These are phyloP conservation scores for Polydrusus cervinus DNA, from an alignment of 2,888 invertebrate genomes.

Conservation along the genomic window DNA sequence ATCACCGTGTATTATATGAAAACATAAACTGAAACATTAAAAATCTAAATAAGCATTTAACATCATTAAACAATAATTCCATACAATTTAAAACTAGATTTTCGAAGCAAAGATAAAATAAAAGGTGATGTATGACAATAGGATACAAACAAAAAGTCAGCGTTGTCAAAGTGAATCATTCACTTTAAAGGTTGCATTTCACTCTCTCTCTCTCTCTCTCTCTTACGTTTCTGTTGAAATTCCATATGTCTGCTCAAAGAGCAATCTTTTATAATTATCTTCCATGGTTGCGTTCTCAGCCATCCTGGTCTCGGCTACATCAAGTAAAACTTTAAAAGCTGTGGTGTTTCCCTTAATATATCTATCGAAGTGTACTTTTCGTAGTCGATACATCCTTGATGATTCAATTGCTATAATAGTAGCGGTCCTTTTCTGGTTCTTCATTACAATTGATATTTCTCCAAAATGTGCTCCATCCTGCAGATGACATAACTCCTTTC, in stretches of 20 bases:
- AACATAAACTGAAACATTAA: no score
- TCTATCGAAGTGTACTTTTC: conserved; percentile 73
- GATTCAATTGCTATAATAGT: conserved; percentile 77
- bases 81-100: no score
- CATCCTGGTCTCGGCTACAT: conserved; percentile 24
- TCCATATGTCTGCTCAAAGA: conserved; percentile 32
- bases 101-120: no score
- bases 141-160: no score
- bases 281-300: conserved; percentile 22
- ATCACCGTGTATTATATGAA: no score
- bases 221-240: background rate
- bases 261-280: conserved; percentile 21
- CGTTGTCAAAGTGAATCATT: no score
- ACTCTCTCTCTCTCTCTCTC: no score
- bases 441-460: conserved; percentile 75
- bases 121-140: no score
- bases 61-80: no score
- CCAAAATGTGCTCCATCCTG: conserved; percentile 79
- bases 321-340: conserved; percentile 23
- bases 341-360: conserved; percentile 49
- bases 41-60: no score
- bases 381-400: conserved; percentile 76
- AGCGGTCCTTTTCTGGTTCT: conserved; percentile 74
- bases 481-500: conserved; percentile 71
- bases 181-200: no score